Evolutionary conservation across 2,113 vertebrate genomes (phyloP), one percentile per base, ranked within the genome.

Genomic region (Gallinago media): DNA sequence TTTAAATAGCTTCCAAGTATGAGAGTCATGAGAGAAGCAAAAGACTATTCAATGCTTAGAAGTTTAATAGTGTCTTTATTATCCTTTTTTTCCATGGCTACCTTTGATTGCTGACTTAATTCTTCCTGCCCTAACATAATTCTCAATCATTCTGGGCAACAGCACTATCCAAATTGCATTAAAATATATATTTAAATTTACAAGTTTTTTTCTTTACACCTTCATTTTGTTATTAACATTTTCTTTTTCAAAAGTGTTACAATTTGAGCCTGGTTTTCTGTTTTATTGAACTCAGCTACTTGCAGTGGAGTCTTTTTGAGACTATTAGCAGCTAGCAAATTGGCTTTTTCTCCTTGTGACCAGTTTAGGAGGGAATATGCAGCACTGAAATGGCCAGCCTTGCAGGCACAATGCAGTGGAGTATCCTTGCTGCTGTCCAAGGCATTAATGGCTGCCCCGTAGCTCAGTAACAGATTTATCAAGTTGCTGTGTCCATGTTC

Each of bases 291-390:
- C 83, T 98, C 97, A 9, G 97, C 98, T 50, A 98, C 97, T 96
- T 98, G 98, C 63, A 99, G 65, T 10, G 98, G 96, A 2, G 95
- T 98, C 93, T 98, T 99, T 61, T 93, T 97, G 61, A 98, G 96
- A 47, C 97, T 98, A 67, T 98, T 98, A 26, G 83, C 91, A 31
- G 94, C 91, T 4, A 97, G 94, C 50, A 98, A 89, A 70, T 98
- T 97, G 19, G 94, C 97, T 82, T 94, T 98, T 74, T 97, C 95
- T 21, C 84, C 92, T 19, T 52, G 95, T 32, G 96, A 80, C 96
- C 98, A 97, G 92, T 58, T 95, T 19, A 98, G n/a, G 6, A 99
- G 94, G n/a, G 67, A 95, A 18, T 79, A 97, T 17, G 92, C 98
- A 5, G 96, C 95, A 2, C 59, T 58, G 23, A 96, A 71, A 82